Evolutionary conservation across 2,888 invertebrate species (phyloP), one percentile per base, ranked within the genome.

Genomic region (Archips crataeganus): DNA sequence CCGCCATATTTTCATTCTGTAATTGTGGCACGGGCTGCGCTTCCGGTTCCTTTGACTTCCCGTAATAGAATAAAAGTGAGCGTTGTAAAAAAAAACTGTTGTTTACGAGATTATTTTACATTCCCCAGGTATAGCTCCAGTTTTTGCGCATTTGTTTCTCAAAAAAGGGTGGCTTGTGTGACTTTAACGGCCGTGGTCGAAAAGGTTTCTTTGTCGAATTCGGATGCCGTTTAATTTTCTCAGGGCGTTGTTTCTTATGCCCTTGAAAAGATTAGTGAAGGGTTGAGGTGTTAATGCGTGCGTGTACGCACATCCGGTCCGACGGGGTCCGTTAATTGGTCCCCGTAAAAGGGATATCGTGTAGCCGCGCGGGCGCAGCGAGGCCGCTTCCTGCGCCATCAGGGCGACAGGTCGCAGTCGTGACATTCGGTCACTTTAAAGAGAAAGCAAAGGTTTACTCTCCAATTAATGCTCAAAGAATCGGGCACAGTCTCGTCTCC

Each of bases 311-410:
- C 90, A 90, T 94, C 94, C 94, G 94, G 94, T 91, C 93, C 88
- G 84, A 82, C 79, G 86, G 88, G 88, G 92, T 90, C 91, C 90
- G 92, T 94, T 94, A 94, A 94, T 94, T 93, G 94, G 91, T 89
- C 89, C 85, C 88, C 90, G 92, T 94, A 94, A 94, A 94, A 94
- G 94, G 93, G 93, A 94, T 94, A 92, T 92, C 94, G 89, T 94
- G 94, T 94, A 90, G 84, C 86, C 79, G 84, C 84, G 86, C 86
- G 79, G 85, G 81, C 83, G 82, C 84, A 49, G 81, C 81, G 81
- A 82, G 81, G 81, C 85, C 80, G 87, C 88, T 90, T 93, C 93
- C 93, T 92, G 89, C 84, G 87, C 88, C 85, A 85, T 83, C 83
- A 81, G 81, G 77, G 80, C 80, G 85, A 83, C 85, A 85, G 80